These are phyloP conservation scores for Acanthosepion pharaonis DNA, from an alignment of 2,888 invertebrate species.

Conservation along the genomic window DNA sequence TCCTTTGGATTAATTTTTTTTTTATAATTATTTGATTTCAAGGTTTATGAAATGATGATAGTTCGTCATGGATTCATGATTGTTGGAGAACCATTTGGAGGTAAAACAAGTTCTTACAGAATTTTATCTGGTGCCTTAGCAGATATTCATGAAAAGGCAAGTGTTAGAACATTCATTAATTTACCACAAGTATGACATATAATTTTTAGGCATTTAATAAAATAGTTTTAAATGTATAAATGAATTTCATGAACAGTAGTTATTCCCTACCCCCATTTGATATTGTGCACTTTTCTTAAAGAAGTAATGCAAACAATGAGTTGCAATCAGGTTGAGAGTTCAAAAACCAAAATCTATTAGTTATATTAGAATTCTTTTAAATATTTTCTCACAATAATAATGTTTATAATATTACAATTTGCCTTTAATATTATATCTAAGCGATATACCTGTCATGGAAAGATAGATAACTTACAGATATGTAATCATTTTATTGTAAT, in stretches of 20 bases:
- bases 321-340: too few species aligned
- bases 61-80: conserved; percentile 77
- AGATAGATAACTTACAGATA: too few species aligned
- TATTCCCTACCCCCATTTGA: too few species aligned
- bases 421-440: too few species aligned
- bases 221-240: not conserved
- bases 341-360: too few species aligned
- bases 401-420: too few species aligned
- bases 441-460: too few species aligned
- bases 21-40: conserved; percentile 47
- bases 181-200: not conserved
- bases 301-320: too few species aligned
- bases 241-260: not conserved
- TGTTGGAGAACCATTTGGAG: conserved; percentile 77
- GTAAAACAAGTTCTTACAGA: conserved; percentile 80
- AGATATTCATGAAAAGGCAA: conserved; percentile 83
- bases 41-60: conserved; percentile 79
- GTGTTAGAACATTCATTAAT: conserved; percentile 25
- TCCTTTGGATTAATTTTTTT: not conserved
- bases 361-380: too few species aligned
- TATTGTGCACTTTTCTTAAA: too few species aligned
- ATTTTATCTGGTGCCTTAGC: conserved; percentile 87
- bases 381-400: too few species aligned
- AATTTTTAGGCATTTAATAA: not conserved
- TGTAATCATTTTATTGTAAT: not conserved